Evolutionary conservation across 2,888 invertebrate species (phyloP).

Genomic region (Phalangium opilio): DNA sequence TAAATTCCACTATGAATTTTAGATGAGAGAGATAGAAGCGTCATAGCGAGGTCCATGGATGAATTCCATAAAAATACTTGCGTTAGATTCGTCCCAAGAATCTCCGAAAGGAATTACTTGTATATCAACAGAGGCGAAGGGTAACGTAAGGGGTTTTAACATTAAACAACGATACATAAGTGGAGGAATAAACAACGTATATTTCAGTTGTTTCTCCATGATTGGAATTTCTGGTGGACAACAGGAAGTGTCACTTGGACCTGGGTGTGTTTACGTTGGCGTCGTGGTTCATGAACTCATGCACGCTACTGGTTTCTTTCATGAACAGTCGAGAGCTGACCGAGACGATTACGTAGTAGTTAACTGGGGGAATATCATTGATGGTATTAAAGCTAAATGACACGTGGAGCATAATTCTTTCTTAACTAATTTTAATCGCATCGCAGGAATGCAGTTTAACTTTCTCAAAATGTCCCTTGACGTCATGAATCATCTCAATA

Average conservation of each 20-base stretch:
- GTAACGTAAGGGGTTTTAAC: no score
- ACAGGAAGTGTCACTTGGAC: conserved; percentile 18
- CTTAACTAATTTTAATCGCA: no score
- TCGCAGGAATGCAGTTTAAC: background rate
- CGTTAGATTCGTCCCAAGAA: conserved; percentile 24
- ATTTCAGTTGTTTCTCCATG: conserved; percentile 10
- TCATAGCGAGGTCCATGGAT: conserved; percentile 14
- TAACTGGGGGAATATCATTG: conserved; percentile 9
- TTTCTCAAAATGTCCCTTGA: background rate
- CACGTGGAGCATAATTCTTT: no score
- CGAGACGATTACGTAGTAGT: conserved; percentile 12
- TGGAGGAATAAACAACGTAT: no score
- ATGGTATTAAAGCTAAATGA: conserved; percentile 8
- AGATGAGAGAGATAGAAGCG: conserved; percentile 18
- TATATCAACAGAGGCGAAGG: no score
- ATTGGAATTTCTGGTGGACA: conserved; percentile 11
- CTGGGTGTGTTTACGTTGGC: conserved; percentile 32
- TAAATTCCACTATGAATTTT: no score
- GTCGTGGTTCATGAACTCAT: conserved; percentile 27
- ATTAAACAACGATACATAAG: no score
- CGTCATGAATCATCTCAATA: conserved; percentile 28
- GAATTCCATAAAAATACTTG: conserved; percentile 15
- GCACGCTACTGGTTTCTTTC: conserved; percentile 16
- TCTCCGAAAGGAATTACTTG: no score
- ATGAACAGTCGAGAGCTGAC: conserved; percentile 15